Evolutionary conservation across 2,888 invertebrate genomes (phyloP), one percentile per base, ranked within the genome.

Genomic region (Ctena decussata): DNA sequence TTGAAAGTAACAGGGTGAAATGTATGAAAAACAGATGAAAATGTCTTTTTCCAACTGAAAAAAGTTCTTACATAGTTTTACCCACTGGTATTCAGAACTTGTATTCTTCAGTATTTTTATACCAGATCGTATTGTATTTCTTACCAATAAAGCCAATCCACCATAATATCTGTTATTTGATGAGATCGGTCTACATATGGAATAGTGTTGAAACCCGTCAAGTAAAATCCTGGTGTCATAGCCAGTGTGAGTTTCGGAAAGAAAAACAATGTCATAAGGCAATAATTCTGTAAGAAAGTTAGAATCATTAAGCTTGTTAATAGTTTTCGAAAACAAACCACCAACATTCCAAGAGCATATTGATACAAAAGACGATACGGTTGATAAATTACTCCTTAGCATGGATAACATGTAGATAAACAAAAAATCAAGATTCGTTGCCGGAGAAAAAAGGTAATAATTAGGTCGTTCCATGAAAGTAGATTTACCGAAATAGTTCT

Each of bases 341-440:
- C 35, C 65, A 65, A 35, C 65, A 35, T 65, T 65, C 65, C 65
- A 65, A 35, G 65, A 65, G 24, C 65, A 65, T 3, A 65, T 65
- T 32, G 65, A 65, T 65, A 65, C 35, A 35, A 65, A 65, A 35
- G 65, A 65, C 1, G 65, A 21, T 65, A 18, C n/a, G n/a, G n/a
- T n/a, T n/a, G n/a, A n/a, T n/a, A n/a, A n/a, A n/a, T n/a, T n/a
- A n/a, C n/a, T n/a, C n/a, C n/a, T n/a, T n/a, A n/a, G n/a, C n/a
- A n/a, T n/a, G n/a, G n/a, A n/a, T n/a, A n/a, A n/a, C n/a, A n/a
- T n/a, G n/a, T n/a, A n/a, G n/a, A n/a, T n/a, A n/a, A n/a, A n/a
- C n/a, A n/a, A n/a, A n/a, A n/a, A n/a, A n/a, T n/a, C n/a, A n/a
- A n/a, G n/a, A n/a, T n/a, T n/a, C n/a, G n/a, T n/a, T n/a, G n/a